A percentile compares a stretch with the other conserved stretches of the same genome.
Conservation (phyloP, 1,140 invertebrate genomes). For the Bombus cullumanus region DNA sequence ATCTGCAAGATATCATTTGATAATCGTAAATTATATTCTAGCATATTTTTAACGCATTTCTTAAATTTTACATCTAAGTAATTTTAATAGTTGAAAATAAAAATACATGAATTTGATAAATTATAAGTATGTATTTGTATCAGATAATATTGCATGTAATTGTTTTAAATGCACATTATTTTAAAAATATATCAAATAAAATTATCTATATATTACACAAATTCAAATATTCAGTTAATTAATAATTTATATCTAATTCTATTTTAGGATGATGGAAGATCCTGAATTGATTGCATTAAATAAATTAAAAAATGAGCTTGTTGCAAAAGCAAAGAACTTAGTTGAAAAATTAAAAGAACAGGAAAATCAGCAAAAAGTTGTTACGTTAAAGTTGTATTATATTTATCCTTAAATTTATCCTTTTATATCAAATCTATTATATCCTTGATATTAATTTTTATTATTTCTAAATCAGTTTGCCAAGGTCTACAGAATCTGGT, state of each 20-base stretch:
- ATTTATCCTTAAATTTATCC: background rate
- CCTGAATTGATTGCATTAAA: slow-evolving; percentile 25
- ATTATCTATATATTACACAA: background rate
- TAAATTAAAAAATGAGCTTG: slow-evolving; percentile 11
- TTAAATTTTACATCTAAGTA: background rate
- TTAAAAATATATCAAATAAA: background rate
- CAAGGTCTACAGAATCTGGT: background rate
- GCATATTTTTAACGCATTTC: background rate
- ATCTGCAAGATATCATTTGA: background rate
- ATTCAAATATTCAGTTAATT: background rate
- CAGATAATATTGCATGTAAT: background rate
- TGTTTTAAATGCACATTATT: background rate
- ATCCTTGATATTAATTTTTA: background rate
- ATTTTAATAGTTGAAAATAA: background rate
- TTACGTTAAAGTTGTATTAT: background rate
- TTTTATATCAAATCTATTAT: background rate
- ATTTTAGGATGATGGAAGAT: slow-evolving; percentile 43
- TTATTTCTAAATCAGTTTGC: background rate
- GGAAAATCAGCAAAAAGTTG: background rate
- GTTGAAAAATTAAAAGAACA: slow-evolving; percentile 17
- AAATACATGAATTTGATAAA: background rate
- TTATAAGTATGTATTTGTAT: background rate
- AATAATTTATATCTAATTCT: background rate
- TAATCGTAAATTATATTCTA: background rate
- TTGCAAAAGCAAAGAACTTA: background rate